Evolutionary conservation across 2,888 invertebrate genomes (phyloP).

Genomic region (Enoplolaimus lenunculus): DNA sequence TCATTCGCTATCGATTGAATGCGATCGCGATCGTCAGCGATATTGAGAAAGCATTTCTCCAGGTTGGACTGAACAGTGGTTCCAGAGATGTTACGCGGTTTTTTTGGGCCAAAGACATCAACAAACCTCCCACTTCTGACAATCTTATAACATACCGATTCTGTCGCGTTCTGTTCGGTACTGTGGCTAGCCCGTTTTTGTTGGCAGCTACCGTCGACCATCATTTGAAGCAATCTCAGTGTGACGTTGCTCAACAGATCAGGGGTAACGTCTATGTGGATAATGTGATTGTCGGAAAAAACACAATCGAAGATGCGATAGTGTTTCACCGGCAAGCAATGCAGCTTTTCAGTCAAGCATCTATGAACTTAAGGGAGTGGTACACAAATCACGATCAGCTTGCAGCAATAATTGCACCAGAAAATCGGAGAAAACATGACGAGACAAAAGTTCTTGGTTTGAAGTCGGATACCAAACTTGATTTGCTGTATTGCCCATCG

Average conservation of each 20-base stretch:
- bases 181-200: conserved; percentile 22
- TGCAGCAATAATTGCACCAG: background rate
- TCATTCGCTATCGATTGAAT: conserved; percentile 25
- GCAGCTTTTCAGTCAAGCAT: conserved; percentile 18
- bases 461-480: conserved; percentile 6
- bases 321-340: conserved; percentile 21
- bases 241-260: conserved; percentile 15
- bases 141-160: conserved; percentile 6
- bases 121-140: background rate
- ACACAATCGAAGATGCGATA: conserved; percentile 19
- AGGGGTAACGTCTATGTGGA: conserved; percentile 26
- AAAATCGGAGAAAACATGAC: background rate
- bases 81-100: conserved; percentile 25
- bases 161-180: conserved; percentile 12
- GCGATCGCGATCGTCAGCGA: conserved; percentile 23
- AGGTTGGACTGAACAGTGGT: conserved; percentile 23
- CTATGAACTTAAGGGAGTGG: conserved; percentile 23
- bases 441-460: conserved; percentile 6
- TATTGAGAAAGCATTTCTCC: conserved; percentile 24
- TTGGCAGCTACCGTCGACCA: conserved; percentile 14
- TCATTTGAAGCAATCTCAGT: background rate
- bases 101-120: conserved; percentile 23
- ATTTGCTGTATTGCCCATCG: background rate
- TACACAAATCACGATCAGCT: background rate
- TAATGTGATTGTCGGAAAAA: conserved; percentile 21